Base-by-base conservation (phyloP, 1,140 invertebrate species). In the Glossosoma conforme region DNA sequence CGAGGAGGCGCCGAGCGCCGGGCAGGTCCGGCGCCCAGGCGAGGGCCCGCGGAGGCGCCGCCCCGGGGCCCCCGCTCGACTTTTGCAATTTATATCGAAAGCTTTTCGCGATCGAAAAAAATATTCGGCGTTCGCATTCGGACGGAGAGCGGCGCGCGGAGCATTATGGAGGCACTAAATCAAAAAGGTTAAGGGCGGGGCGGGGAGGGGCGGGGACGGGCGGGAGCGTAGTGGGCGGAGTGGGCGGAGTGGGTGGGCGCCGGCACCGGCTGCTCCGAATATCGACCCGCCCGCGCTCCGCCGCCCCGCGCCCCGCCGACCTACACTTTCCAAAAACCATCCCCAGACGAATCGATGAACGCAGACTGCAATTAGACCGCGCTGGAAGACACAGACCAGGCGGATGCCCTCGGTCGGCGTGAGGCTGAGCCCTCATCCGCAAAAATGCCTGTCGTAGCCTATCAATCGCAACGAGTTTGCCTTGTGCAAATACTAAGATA, bases 191-290 rank as follows among this genome's bases (percentile, higher is more conserved):
- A 43, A 30, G 51, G 51, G 51, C 41, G 22, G 14, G 19, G 51
- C 18, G 32, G 44, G 20, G n/a, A 30, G 18, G 35, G 30, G 37
- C 30, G n/a, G 36, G 18, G 38, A 15, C 21, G 10, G 37, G 36
- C 13, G 37, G 37, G 50, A 30, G 14, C n/a, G 30, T 8, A n/a
- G n/a, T n/a, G n/a, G n/a, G n/a, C n/a, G n/a, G n/a, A n/a, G n/a
- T n/a, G n/a, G n/a, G n/a, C n/a, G 38, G 38, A 8, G 9, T 14
- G 33, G 35, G 37, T 28, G 37, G 44, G 38, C 37, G 25, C 36
- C 44, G 54, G 50, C 48, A 56, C 54, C 49, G 54, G 44, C 49
- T 52, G 48, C 54, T 52, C 54, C 48, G 45, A 56, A 56, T 52
- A 56, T 56, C 54, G 48, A 47, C 54, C 48, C 49, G 36, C 14